A percentile compares a stretch with the other conserved stretches of the same genome.
Evolutionary conservation across 2,113 vertebrate genomes (phyloP).

Genomic region (Trematocara marginatum): DNA sequence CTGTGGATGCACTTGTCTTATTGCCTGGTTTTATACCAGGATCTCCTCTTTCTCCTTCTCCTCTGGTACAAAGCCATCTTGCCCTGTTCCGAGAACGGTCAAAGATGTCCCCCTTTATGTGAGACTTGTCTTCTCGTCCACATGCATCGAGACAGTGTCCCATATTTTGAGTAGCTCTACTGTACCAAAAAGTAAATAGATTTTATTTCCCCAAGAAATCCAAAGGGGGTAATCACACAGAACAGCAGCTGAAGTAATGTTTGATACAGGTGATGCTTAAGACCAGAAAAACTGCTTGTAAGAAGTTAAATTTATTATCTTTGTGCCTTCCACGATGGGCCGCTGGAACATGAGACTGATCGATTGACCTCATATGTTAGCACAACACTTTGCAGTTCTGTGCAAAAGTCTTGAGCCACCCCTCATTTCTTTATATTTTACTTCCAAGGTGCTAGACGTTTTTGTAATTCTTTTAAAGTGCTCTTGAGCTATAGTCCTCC

Average conservation of each 20-base stretch:
- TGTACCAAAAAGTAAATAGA: background rate
- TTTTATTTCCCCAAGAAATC: background rate
- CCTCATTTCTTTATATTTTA: background rate
- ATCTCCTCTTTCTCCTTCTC: background rate
- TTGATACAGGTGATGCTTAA: background rate
- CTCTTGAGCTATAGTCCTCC: background rate
- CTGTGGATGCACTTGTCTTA: background rate
- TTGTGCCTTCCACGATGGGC: background rate
- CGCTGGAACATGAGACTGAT: background rate
- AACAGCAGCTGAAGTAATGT: background rate
- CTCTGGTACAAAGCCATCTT: background rate
- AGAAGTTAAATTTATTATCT: background rate
- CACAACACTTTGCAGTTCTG: background rate
- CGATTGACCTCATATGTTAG: background rate
- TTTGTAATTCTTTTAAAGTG: background rate
- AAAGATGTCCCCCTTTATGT: background rate
- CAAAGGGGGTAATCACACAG: background rate
- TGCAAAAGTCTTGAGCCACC: background rate
- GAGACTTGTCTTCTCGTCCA: background rate
- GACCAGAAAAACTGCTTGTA: background rate
- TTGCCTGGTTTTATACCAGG: background rate
- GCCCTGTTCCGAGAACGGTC: background rate
- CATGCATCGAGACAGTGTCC: background rate
- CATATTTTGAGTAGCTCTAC: background rate
- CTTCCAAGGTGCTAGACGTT: background rate